These are phyloP conservation scores for Sesia bembeciformis DNA, from an alignment of 2,888 invertebrate species.

Conservation along the genomic window DNA sequence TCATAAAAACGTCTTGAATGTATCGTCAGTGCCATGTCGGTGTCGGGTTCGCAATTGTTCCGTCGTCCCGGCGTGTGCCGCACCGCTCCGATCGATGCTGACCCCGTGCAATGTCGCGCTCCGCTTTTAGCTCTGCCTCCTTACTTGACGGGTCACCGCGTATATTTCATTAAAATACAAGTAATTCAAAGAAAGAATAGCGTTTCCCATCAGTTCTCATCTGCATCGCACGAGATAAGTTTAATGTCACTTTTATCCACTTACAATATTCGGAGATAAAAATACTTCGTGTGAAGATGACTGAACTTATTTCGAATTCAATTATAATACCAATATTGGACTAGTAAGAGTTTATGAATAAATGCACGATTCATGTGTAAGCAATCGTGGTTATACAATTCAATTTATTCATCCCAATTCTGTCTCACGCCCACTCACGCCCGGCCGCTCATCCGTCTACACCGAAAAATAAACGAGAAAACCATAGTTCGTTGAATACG, in stretches of 20 bases:
- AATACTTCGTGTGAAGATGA: not conserved
- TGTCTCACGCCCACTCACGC: constrained; percentile 42
- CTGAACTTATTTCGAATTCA: constrained; percentile 11
- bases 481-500: constrained; percentile 43
- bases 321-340: constrained; percentile 33
- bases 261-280: not conserved
- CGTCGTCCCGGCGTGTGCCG: constrained; percentile 18
- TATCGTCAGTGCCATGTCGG: not conserved
- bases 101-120: constrained; percentile 52
- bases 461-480: constrained; percentile 46
- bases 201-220: constrained; percentile 1
- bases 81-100: constrained; percentile 55
- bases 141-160: constrained; percentile 29
- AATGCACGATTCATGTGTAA: constrained; percentile 40
- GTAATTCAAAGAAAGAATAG: constrained; percentile 13
- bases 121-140: constrained; percentile 39
- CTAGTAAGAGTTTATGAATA: constrained; percentile 20
- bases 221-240: not conserved
- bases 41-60: constrained; percentile 25
- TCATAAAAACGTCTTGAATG: constrained; percentile 6
- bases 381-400: constrained; percentile 51
- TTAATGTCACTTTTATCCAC: not conserved
- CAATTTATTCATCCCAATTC: constrained; percentile 58
- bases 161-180: constrained; percentile 10
- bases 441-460: constrained; percentile 36